A percentile compares a stretch with the other conserved stretches of the same genome.
These are phyloP conservation scores for Ectropis grisescens DNA, from an alignment of 1,140 invertebrate genomes.

Conservation along the genomic window DNA sequence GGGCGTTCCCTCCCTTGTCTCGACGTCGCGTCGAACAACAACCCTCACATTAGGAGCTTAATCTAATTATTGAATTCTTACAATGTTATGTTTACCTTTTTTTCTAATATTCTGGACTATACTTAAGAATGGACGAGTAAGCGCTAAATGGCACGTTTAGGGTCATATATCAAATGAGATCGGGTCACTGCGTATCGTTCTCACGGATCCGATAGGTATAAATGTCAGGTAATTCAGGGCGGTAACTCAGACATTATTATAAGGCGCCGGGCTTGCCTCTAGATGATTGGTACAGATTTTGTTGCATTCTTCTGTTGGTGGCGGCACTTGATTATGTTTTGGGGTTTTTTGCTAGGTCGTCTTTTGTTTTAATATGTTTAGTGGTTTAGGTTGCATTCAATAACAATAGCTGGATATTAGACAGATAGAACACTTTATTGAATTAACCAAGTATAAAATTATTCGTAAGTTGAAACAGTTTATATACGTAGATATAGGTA, in stretches of 20 bases:
- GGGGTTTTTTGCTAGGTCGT: background rate
- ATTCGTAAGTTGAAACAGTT: no score
- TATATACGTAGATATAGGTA: no score
- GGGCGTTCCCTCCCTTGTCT: conserved; percentile 41
- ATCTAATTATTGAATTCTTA: conserved; percentile 70
- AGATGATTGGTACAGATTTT: conserved; percentile 47
- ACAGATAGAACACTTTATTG: no score
- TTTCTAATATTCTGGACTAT: conserved; percentile 63
- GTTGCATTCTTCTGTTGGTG: conserved; percentile 16
- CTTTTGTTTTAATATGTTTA: no score
- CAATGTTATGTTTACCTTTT: conserved; percentile 70
- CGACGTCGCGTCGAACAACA: conserved; percentile 48
- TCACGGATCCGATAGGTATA: conserved; percentile 38
- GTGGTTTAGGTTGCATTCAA: no score
- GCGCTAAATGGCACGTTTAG: conserved; percentile 68
- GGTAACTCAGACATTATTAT: conserved; percentile 36
- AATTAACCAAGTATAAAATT: no score
- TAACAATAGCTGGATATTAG: no score
- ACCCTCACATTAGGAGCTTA: conserved; percentile 65
- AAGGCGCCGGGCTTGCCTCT: conserved; percentile 39
- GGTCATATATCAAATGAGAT: conserved; percentile 57
- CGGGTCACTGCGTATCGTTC: conserved; percentile 59
- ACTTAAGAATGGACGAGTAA: conserved; percentile 60
- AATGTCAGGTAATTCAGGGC: conserved; percentile 22
- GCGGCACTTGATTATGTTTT: background rate